Evolutionary conservation across 2,888 invertebrate genomes (phyloP).

Genomic region (Danaus chrysippus): DNA sequence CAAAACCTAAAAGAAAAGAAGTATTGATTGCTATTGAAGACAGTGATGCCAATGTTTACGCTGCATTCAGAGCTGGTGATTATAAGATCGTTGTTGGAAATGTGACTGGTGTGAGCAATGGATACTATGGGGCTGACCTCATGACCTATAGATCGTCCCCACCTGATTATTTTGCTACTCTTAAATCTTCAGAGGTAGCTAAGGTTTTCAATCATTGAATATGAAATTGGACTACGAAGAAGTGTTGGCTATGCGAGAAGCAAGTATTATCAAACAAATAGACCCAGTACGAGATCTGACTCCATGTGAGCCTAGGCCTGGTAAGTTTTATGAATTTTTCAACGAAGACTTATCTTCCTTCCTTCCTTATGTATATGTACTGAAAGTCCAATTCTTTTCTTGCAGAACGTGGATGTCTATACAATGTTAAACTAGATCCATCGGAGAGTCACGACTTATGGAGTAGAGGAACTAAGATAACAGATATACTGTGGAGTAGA

Average conservation of each 20-base stretch:
- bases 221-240: constrained; percentile 48
- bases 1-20: constrained; percentile 71
- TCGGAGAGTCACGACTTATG: constrained; percentile 86
- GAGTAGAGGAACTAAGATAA: constrained; percentile 73
- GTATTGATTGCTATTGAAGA: constrained; percentile 79
- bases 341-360: background rate
- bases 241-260: constrained; percentile 48
- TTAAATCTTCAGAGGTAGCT: constrained; percentile 53
- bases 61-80: constrained; percentile 79
- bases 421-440: constrained; percentile 88
- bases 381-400: constrained; percentile 24
- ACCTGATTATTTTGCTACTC: constrained; percentile 53
- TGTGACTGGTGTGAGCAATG: constrained; percentile 58
- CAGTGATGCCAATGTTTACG: constrained; percentile 70
- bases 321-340: constrained; percentile 46
- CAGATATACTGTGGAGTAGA: constrained; percentile 55
- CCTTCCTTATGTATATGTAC: background rate
- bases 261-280: constrained; percentile 52
- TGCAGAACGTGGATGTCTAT: constrained; percentile 83
- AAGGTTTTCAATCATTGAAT: constrained; percentile 53
- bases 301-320: constrained; percentile 57
- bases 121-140: constrained; percentile 58
- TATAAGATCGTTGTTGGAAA: constrained; percentile 82
- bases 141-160: constrained; percentile 50
- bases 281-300: constrained; percentile 53